Evolutionary conservation across 2,113 vertebrate genomes (phyloP), one percentile per base, ranked within the genome.

Genomic region (Gracilinanus agilis): DNA sequence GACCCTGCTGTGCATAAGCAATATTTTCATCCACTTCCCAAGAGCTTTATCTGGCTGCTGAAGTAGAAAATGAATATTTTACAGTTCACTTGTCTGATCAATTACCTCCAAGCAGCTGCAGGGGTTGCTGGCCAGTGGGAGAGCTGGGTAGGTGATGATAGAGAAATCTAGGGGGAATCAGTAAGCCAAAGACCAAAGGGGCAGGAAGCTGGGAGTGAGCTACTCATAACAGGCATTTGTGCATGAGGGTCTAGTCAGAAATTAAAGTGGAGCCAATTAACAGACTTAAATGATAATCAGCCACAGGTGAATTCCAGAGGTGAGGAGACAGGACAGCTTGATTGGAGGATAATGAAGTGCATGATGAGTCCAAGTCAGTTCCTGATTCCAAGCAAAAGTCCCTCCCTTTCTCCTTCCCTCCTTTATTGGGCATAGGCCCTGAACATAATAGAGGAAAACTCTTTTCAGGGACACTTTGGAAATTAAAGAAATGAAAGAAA

Each of bases 1-100:
- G 97, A 99, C 99, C 99, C 99, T 98, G 98, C 99, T 99, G 99
- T 99, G 99, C 99, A 99, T 99, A 99, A 99, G 99, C 99, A 99
- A 99, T 99, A 99, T 99, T 99, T 99, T 99, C 98, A 99, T 99
- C 98, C 98, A 98, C 99, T 99, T 99, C 99, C 99, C 99, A 95
- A 98, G 99, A 99, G 99, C 99, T 99, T 99, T 99, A 99, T 99
- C 99, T 99, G 99, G 98, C 99, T 99, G 99, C 99, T 99, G 99
- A 99, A 99, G 99, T 99, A 99, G 99, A 99, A 99, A 99, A 99
- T 99, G 99, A 99, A 99, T 99, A 99, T 99, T 99, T 99, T 99
- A 99, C 99, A 99, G 99, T 99, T 99, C 99, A 99, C 99, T 99
- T 99, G 99, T 99, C 99, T 99, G 99, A 99, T 99, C 99, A 99